phyloP scores from a whole-genome alignment of 1,140 invertebrate species.

The Elymnias hypermnestra region DNA sequence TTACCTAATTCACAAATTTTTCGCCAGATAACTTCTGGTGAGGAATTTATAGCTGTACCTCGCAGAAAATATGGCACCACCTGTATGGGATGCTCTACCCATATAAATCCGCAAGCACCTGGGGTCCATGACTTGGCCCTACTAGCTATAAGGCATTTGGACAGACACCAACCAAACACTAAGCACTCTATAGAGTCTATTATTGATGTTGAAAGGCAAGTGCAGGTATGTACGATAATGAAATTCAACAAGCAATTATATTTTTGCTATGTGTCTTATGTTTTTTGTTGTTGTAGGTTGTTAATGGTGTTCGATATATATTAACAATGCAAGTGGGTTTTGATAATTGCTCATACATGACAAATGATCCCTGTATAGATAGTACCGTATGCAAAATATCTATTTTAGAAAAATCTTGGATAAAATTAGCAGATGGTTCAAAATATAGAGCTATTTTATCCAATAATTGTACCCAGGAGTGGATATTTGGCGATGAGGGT shows the following conservation, averaged over 20 bases:
- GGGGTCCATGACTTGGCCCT: slow-evolving; percentile 57
- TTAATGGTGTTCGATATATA: slow-evolving; percentile 70
- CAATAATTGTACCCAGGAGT: slow-evolving; percentile 73
- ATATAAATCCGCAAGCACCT: slow-evolving; percentile 53
- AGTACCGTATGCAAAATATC: slow-evolving; percentile 54
- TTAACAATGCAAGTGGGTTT: slow-evolving; percentile 53
- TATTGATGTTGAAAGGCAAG: slow-evolving; percentile 65
- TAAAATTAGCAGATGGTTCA: slow-evolving; percentile 55
- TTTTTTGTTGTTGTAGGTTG: slow-evolving; percentile 51
- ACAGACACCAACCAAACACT: slow-evolving; percentile 46
- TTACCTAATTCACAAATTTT: too few species aligned
- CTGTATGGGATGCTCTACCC: slow-evolving; percentile 62
- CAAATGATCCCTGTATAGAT: slow-evolving; percentile 27
- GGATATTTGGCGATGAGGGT: slow-evolving; percentile 60
- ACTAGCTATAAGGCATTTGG: slow-evolving; percentile 54
- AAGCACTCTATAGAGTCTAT: slow-evolving; percentile 51
- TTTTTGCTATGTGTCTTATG: background rate
- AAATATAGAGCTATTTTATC: slow-evolving; percentile 63
- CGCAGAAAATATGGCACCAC: slow-evolving; percentile 32
- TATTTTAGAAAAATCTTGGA: slow-evolving; percentile 69
- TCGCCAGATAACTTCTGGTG: slow-evolving; percentile 67
- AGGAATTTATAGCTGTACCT: slow-evolving; percentile 70
- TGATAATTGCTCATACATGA: slow-evolving; percentile 38
- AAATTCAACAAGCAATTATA: background rate
- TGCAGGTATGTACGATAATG: slow-evolving; percentile 46